A percentile compares a stretch with the other conserved stretches of the same genome.
phyloP scores from a whole-genome alignment of 2,888 invertebrate species.

The Agonopterix alstromeriana region DNA sequence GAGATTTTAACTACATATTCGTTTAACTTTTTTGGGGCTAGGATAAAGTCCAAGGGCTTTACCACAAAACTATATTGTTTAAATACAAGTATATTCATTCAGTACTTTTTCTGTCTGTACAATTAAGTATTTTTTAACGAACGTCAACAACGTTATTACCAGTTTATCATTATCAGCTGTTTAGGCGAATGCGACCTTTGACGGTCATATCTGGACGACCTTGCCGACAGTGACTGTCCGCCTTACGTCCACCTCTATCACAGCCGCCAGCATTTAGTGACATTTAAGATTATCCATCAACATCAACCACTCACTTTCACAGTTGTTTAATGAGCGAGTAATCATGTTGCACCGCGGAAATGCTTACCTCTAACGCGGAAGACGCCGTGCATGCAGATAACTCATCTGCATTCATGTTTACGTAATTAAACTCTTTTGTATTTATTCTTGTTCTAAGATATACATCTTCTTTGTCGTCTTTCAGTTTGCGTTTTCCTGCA shows the following conservation, averaged over 20 bases:
- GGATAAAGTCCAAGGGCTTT: too few species aligned
- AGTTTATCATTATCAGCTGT: too few species aligned
- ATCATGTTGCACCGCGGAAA: slow-evolving; percentile 36
- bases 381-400: slow-evolving; percentile 12
- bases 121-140: slow-evolving; percentile 10
- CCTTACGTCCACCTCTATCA: slow-evolving; percentile 40
- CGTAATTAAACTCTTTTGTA: slow-evolving; percentile 6
- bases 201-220: slow-evolving; percentile 47
- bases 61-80: too few species aligned
- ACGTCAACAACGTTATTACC: too few species aligned
- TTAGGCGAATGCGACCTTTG: slow-evolving; percentile 29
- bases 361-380: slow-evolving; percentile 34
- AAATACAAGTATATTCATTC: too few species aligned
- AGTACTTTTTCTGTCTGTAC: slow-evolving; percentile 16
- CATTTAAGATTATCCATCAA: slow-evolving; percentile 12
- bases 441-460: slow-evolving; percentile 2
- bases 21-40: too few species aligned
- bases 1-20: too few species aligned
- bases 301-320: slow-evolving; percentile 31
- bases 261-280: slow-evolving; percentile 26
- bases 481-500: slow-evolving; percentile 11
- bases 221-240: slow-evolving; percentile 46
- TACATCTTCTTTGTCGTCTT: slow-evolving; percentile 3
- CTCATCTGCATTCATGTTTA: slow-evolving; percentile 6
- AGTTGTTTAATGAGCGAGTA: slow-evolving; percentile 14